These are phyloP conservation scores for Diarsia dahlii DNA, from an alignment of 2,888 invertebrate species.

Conservation along the genomic window DNA sequence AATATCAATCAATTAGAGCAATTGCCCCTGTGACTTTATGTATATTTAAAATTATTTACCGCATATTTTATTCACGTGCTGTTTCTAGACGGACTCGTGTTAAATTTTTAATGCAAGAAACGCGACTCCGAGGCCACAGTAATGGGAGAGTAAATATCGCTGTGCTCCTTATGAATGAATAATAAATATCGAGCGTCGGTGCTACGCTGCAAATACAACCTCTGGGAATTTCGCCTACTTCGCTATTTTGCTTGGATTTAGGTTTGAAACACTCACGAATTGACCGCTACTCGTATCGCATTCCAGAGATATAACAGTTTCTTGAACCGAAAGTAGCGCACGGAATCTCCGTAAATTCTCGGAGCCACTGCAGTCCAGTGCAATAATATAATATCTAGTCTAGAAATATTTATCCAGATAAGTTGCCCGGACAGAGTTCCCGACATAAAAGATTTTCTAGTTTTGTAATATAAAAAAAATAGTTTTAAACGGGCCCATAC, in stretches of 20 bases:
- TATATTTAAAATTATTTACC: conserved; percentile 74
- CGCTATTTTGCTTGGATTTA: conserved; percentile 65
- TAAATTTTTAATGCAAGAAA: conserved; percentile 87
- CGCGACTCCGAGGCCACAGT: conserved; percentile 83
- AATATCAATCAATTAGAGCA: conserved; percentile 52
- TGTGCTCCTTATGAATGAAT: conserved; percentile 87
- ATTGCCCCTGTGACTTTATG: conserved; percentile 49
- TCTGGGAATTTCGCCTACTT: conserved; percentile 70
- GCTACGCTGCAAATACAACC: conserved; percentile 79
- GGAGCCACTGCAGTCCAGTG: conserved; percentile 19
- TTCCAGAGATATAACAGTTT: conserved; percentile 49
- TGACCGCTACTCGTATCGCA: conserved; percentile 58
- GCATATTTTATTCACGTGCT: conserved; percentile 72
- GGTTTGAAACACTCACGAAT: conserved; percentile 54
- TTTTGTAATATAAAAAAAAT: conserved; percentile 39
- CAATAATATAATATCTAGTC: conserved; percentile 34
- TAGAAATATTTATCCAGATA: conserved; percentile 29
- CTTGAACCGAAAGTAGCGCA: conserved; percentile 36
- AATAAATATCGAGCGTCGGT: conserved; percentile 80
- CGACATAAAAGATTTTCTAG: conserved; percentile 21
- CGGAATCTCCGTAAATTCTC: conserved; percentile 42
- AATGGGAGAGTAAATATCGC: conserved; percentile 88
- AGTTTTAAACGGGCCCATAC: conserved; percentile 35
- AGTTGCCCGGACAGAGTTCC: conserved; percentile 11
- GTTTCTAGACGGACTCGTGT: conserved; percentile 76